These are phyloP conservation scores for Sinella curviseta DNA, from an alignment of 1,140 invertebrate genomes.

Conservation along the genomic window DNA sequence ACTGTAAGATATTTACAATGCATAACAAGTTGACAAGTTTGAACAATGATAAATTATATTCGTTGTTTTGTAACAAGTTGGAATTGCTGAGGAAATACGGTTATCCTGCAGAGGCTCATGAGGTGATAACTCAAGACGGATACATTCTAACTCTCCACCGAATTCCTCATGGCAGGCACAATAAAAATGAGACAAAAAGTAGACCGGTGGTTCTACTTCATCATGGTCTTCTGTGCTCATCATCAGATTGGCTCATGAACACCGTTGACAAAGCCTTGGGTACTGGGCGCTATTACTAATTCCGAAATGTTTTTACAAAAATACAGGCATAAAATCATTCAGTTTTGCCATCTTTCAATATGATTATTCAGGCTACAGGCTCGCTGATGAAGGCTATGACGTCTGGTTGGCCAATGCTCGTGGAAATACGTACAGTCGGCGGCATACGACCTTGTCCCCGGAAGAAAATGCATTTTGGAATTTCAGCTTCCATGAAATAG, in stretches of 20 bases:
- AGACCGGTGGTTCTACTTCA: neutral
- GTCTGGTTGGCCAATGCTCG: slow-evolving; percentile 63
- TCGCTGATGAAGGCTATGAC: slow-evolving; percentile 70
- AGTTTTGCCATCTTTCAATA: too few relatives aligned
- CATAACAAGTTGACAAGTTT: too few relatives aligned
- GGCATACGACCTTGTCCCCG: slow-evolving; percentile 49
- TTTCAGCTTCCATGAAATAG: slow-evolving; percentile 53
- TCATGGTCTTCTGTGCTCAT: slow-evolving; percentile 54
- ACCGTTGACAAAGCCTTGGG: slow-evolving; percentile 55
- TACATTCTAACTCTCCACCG: slow-evolving; percentile 39
- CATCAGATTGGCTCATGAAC: slow-evolving; percentile 57
- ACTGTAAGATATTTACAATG: too few relatives aligned
- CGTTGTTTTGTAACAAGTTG: too few relatives aligned
- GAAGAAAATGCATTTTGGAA: slow-evolving; percentile 51
- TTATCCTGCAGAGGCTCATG: slow-evolving; percentile 35
- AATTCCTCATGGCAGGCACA: slow-evolving; percentile 33
- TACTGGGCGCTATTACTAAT: too few relatives aligned
- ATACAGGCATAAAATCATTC: too few relatives aligned
- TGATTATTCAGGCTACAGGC: slow-evolving; percentile 61
- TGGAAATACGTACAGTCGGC: slow-evolving; percentile 55
- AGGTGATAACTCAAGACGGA: slow-evolving; percentile 32
- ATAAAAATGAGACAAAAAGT: neutral
- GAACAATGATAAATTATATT: too few relatives aligned
- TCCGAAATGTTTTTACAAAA: too few relatives aligned
- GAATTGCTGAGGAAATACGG: slow-evolving; percentile 28